A percentile compares a stretch with the other conserved stretches of the same genome.
These are phyloP conservation scores for Caenorhabditis wallacei DNA, from an alignment of 2,888 invertebrate species.

Conservation along the genomic window DNA sequence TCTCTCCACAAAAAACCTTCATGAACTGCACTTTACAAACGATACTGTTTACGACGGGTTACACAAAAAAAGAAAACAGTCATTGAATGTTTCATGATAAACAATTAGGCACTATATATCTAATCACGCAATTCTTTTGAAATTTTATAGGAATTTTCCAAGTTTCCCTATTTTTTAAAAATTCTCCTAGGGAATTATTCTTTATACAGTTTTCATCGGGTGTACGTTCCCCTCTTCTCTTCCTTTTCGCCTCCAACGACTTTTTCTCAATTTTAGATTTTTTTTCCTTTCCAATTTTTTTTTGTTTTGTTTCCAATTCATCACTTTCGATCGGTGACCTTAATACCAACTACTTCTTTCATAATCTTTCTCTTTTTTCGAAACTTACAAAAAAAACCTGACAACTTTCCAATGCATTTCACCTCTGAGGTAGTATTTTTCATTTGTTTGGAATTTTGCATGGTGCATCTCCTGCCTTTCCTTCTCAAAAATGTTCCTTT, in stretches of 20 bases:
- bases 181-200: conserved; percentile 57
- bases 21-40: conserved; percentile 40
- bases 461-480: conserved; percentile 58
- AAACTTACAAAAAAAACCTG: conserved; percentile 24
- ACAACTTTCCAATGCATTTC: conserved; percentile 63
- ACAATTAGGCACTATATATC: conserved; percentile 31
- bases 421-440: conserved; percentile 42
- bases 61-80: not conserved
- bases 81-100: not conserved
- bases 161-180: conserved; percentile 4
- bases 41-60: conserved; percentile 51
- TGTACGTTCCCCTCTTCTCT: conserved; percentile 29
- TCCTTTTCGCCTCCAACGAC: conserved; percentile 60
- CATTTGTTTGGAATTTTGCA: conserved; percentile 52
- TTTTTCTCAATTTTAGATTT: conserved; percentile 35
- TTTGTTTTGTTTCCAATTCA: conserved; percentile 24
- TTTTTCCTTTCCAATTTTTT: conserved; percentile 9
- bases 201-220: conserved; percentile 56
- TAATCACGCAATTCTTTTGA: conserved; percentile 14
- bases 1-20: conserved; percentile 24
- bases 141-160: conserved; percentile 58
- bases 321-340: conserved; percentile 50
- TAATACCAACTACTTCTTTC: conserved; percentile 25
- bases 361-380: conserved; percentile 26
- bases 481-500: conserved; percentile 26